Conservation (phyloP, 1,140 invertebrate species). For the Matsumurasca onukii region DNA sequence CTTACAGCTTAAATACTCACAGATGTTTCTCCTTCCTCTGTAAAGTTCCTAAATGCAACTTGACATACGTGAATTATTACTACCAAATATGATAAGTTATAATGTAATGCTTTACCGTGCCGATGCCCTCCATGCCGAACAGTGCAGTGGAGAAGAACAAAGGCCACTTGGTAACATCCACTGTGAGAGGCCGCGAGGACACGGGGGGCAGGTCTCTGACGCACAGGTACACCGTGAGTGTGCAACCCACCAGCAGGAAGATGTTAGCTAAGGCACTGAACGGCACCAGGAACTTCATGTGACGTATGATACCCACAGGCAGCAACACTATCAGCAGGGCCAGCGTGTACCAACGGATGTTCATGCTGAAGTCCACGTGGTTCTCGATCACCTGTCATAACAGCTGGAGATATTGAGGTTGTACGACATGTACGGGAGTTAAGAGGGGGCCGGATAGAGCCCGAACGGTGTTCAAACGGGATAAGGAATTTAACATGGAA, state of each 20-base stretch:
- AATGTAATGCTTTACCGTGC: constrained; percentile 62
- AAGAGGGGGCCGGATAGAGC: too few relatives aligned
- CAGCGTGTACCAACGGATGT: constrained; percentile 56
- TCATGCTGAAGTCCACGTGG: constrained; percentile 43
- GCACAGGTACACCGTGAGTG: constrained; percentile 70
- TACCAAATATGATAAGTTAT: not conserved
- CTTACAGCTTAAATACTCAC: not conserved
- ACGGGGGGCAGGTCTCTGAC: constrained; percentile 49
- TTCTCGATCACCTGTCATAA: constrained; percentile 59
- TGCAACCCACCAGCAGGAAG: constrained; percentile 52
- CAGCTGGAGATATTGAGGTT: too few relatives aligned
- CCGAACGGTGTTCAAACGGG: too few relatives aligned
- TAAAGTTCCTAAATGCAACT: too few relatives aligned
- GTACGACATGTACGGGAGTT: too few relatives aligned
- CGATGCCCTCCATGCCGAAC: constrained; percentile 78
- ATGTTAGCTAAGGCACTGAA: constrained; percentile 59
- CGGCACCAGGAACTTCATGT: constrained; percentile 58
- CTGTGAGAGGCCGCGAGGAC: constrained; percentile 15
- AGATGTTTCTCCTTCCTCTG: too few relatives aligned
- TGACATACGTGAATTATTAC: not conserved
- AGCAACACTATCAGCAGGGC: constrained; percentile 59
- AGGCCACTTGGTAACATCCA: constrained; percentile 36
- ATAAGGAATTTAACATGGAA: too few relatives aligned
- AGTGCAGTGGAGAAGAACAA: constrained; percentile 60
- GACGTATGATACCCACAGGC: constrained; percentile 63